These are phyloP conservation scores for Timandra comae DNA, from an alignment of 2,888 invertebrate genomes.

Conservation along the genomic window DNA sequence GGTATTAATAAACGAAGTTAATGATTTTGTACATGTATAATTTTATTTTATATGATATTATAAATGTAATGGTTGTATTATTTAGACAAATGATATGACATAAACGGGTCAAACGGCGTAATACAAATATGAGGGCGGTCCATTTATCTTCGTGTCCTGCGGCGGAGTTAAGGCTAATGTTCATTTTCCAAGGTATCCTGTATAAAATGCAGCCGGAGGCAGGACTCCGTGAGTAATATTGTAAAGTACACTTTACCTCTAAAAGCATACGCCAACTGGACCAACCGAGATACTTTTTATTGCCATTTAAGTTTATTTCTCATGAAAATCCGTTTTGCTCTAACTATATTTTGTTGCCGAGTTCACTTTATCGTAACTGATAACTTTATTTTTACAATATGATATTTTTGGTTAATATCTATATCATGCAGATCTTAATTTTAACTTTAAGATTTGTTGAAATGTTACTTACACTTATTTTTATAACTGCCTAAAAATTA, in stretches of 20 bases:
- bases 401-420: no score
- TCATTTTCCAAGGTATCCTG: slow-evolving; percentile 39
- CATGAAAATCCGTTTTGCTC: slow-evolving; percentile 19
- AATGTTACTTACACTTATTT: no score
- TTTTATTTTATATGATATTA: no score
- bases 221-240: slow-evolving; percentile 35
- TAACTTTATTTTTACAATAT: no score
- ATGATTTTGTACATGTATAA: no score
- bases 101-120: slow-evolving; percentile 34
- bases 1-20: no score
- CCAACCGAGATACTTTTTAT: slow-evolving; percentile 26
- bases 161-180: slow-evolving; percentile 38
- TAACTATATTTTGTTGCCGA: slow-evolving; percentile 16
- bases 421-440: no score
- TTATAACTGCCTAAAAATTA: no score
- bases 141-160: slow-evolving; percentile 47
- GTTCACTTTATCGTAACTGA: slow-evolving; percentile 3
- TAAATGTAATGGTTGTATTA: no score
- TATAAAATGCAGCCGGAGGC: slow-evolving; percentile 44
- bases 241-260: slow-evolving; percentile 41
- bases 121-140: slow-evolving; percentile 45
- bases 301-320: slow-evolving; percentile 24
- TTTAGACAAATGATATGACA: slow-evolving; percentile 18
- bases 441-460: no score
- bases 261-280: slow-evolving; percentile 29